phyloP scores from a whole-genome alignment of 1,140 invertebrate species.

The Conopomorpha cramerella region DNA sequence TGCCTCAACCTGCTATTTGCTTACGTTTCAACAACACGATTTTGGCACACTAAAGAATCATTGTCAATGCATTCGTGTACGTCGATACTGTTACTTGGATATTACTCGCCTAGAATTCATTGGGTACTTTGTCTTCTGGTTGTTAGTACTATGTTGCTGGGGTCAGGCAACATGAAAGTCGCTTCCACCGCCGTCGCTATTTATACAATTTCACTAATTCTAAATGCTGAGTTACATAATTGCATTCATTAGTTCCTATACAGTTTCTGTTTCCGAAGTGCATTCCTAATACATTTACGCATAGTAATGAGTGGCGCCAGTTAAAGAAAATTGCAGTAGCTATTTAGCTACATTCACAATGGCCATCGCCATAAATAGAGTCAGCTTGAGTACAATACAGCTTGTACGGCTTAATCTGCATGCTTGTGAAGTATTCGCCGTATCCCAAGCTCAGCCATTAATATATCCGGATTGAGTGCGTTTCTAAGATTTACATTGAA shows the following conservation, averaged over 20 bases:
- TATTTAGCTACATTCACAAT: constrained; percentile 14
- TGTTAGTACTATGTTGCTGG: no score
- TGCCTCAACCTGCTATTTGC: constrained; percentile 54
- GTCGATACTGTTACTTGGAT: neutral
- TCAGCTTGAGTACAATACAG: constrained; percentile 20
- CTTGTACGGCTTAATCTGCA: constrained; percentile 31
- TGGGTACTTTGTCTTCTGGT: no score
- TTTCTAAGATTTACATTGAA: constrained; percentile 48
- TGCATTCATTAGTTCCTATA: no score
- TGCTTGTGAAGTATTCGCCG: constrained; percentile 31
- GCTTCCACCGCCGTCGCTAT: no score
- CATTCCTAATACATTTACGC: no score
- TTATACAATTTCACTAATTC: no score
- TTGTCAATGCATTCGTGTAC: constrained; percentile 31
- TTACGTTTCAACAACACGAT: constrained; percentile 52
- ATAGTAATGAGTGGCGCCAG: neutral
- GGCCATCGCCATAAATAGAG: neutral
- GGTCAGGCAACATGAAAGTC: no score
- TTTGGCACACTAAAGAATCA: constrained; percentile 49
- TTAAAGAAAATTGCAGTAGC: constrained; percentile 12
- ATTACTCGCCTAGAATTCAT: no score
- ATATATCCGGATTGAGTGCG: constrained; percentile 18
- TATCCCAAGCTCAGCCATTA: constrained; percentile 41
- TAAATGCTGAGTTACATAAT: no score
- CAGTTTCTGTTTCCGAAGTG: no score